Base-by-base conservation (phyloP, 1,140 invertebrate genomes). In the Xylocopa sonorina region DNA sequence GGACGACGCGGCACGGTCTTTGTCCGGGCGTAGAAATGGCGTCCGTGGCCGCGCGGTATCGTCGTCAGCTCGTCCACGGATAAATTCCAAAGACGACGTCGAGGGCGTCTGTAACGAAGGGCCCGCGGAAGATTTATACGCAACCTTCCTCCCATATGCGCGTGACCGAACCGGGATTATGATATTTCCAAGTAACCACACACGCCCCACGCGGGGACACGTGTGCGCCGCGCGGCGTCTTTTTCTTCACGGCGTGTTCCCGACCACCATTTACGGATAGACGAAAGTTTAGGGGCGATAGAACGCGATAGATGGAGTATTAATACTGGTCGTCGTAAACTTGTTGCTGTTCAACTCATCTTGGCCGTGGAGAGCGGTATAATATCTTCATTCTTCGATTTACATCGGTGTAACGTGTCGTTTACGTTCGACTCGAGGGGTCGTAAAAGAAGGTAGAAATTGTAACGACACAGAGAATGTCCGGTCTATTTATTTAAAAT, bases 131-230 rank as follows among this genome's bases (percentile, higher is more conserved):
- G 83, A 85, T 84, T 85, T 85, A 82, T 86, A 82, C 58, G 75
- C 73, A 48, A 62, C 53, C 69, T 72, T 80, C 63, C 67, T 51
- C 50, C 72, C 82, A 78, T 81, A 66, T 78, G 57, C 34, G 24
- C 58, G 18, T 43, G 34, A 64, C 67, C 62, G 27, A 73, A 74
- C 43, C 48, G 64, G 75, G 80, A 88, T 88, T 87, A 88, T 88
- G 87, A 89, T 78, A 80, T 88, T 89, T 89, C 84, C 68, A 57
- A 87, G 83, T 88, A 89, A 84, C 72, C 51, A 18, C 72, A 77
- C 78, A 78, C 62, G 66, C 63, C 66, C 60, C 32, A 29, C 55
- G 55, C 43, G 41, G 29, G 38, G 64, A 76, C 80, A 79, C 71
- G 69, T 81, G 63, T 74, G 34, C 27, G n/a, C n/a, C n/a, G n/a